Evolutionary conservation across 2,888 invertebrate genomes (phyloP), one percentile per base, ranked within the genome.

Genomic region (Noctua comes): DNA sequence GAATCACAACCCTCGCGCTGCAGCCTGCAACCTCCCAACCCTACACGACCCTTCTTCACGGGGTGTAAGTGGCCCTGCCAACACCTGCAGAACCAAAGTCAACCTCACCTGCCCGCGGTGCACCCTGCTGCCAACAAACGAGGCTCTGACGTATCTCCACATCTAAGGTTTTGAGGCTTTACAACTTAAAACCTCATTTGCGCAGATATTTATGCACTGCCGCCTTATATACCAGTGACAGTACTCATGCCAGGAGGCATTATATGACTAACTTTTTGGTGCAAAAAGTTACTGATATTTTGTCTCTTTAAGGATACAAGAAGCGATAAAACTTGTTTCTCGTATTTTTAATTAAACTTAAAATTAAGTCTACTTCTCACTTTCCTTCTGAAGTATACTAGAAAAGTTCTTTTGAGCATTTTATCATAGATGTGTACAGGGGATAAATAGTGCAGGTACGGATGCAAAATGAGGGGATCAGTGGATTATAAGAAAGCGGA

Each of bases 51-150:
- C 62, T 62, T 31, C 62, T 62, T 31, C 8, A 62, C 18, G 62
- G 64, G 64, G 36, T 64, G 64, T 11, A 40, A 64, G 64, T 64
- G 75, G 27, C 48, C 2, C 27, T 31, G 21, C 21, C 36, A 73
- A 73, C 31, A 21, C 8, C 74, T 18, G 18, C 8, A 24, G 43
- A 43, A 62, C 40, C 40, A 77, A 74, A 73, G 73, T 27, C 73
- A 73, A 4, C 75, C 75, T 73, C 73, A 73, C 73, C 46, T 46
- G 57, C 75, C 48, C 40, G 75, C 24, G 73, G 73, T 75, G 10
- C 75, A 73, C 40, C 73, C 73, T 73, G 73, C 73, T 27, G 27
- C 10, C 1, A 6, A 64, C 64, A 0, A 40, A 64, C 64, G 64
- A 64, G 64, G 64, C 64, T 36, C 64, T 64, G 64, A 6, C 64